A percentile compares a stretch with the other conserved stretches of the same genome.
Evolutionary conservation across 2,113 vertebrate genomes (phyloP).

Genomic region (Delphinus delphis): DNA sequence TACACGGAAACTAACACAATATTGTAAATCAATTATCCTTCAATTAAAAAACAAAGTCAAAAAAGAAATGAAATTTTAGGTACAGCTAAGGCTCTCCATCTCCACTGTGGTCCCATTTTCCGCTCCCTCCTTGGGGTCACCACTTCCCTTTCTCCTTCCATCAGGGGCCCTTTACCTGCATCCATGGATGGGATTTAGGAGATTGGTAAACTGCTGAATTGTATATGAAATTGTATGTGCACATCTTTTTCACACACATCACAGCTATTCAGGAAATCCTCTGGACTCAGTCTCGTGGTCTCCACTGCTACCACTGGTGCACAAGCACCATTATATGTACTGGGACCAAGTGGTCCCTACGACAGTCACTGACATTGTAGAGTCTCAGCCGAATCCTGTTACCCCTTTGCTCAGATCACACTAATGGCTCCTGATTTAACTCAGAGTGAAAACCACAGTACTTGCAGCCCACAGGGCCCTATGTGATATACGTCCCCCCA

Average conservation of each 20-base stretch:
- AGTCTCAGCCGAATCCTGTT: not conserved
- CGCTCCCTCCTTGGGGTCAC: not conserved
- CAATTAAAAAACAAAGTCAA: not conserved
- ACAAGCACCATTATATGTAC: not conserved
- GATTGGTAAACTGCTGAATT: not conserved
- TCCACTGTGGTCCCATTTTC: not conserved
- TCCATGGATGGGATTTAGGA: not conserved
- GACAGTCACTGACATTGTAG: not conserved
- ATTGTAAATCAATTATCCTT: not conserved
- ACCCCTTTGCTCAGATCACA: not conserved
- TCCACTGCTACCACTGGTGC: not conserved
- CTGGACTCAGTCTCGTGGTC: not conserved
- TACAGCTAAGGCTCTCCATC: rapidly evolving
- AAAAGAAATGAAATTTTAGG: not conserved
- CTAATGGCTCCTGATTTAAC: not conserved
- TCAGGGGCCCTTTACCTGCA: not conserved
- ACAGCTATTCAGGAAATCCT: not conserved
- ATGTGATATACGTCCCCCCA: rapidly evolving
- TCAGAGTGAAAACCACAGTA: not conserved
- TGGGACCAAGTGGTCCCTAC: not conserved
- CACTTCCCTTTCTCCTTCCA: not conserved
- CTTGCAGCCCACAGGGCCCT: not conserved
- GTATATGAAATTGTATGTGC: not conserved
- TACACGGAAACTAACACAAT: not conserved
- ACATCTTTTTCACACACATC: not conserved